Evolutionary conservation across 2,797 vertebrate species (phyloP).

Genomic region (Gallinago solitaria): DNA sequence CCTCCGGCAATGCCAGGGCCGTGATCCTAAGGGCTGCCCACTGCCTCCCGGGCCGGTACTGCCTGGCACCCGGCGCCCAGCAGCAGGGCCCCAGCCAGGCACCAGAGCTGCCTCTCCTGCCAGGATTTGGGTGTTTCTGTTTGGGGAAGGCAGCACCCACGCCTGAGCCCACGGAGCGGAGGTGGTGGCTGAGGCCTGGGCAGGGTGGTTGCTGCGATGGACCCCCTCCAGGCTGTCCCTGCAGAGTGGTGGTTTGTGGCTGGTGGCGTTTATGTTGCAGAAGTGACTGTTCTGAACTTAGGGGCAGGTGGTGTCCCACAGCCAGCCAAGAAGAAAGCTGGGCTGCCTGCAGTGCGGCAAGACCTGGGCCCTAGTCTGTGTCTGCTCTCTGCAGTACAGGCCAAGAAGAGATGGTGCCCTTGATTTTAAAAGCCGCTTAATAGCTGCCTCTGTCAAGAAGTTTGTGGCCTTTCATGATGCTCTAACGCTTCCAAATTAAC

Average conservation of each 20-base stretch:
- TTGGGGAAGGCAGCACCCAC: background rate
- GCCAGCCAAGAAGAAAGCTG: background rate
- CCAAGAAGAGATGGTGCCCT: background rate
- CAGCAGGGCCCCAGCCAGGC: background rate
- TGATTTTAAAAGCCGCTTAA: background rate
- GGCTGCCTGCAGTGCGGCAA: background rate
- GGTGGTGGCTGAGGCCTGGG: background rate
- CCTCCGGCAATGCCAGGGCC: fast-evolving
- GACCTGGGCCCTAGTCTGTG: background rate
- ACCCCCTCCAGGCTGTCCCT: no score
- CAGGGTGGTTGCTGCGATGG: background rate
- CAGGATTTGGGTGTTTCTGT: fast-evolving
- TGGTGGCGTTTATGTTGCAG: background rate
- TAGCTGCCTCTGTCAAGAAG: background rate
- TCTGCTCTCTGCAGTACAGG: background rate
- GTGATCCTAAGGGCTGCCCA: fast-evolving
- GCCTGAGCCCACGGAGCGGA: fast-evolving
- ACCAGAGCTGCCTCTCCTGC: background rate
- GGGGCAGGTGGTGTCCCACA: background rate
- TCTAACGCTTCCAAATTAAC: background rate
- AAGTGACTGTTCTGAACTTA: background rate
- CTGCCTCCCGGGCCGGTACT: fast-evolving
- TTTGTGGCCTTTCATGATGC: background rate
- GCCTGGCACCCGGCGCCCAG: fast-evolving
- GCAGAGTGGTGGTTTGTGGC: background rate